These are phyloP conservation scores for Rhabdophis nuchalis DNA, from an alignment of 2,797 vertebrate genomes.

Conservation along the genomic window DNA sequence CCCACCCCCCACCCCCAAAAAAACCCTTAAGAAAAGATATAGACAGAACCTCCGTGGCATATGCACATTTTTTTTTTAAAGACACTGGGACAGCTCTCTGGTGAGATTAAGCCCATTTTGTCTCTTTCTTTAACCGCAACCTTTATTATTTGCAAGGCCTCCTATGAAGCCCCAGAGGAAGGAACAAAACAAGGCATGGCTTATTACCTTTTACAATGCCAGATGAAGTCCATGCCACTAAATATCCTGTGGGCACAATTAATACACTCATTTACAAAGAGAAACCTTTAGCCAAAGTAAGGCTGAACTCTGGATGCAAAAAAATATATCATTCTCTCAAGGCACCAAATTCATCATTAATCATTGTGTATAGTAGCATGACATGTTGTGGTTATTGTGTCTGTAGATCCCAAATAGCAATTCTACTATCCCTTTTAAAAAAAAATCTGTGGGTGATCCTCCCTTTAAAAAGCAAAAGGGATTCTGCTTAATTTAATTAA, in stretches of 20 bases:
- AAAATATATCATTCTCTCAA: neutral
- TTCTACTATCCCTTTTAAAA: conserved; percentile 40
- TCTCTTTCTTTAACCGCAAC: conserved; percentile 35
- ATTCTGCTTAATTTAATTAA: conserved; percentile 54
- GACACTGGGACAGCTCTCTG: neutral
- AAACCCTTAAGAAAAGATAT: neutral
- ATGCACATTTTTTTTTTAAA: neutral
- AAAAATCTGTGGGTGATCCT: conserved; percentile 37
- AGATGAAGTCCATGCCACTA: neutral
- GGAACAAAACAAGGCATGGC: neutral
- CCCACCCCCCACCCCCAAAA: neutral
- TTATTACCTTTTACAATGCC: neutral
- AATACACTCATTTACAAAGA: neutral
- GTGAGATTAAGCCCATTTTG: neutral
- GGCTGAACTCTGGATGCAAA: neutral
- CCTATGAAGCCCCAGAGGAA: neutral
- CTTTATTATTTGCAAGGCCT: neutral
- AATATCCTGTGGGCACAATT: neutral
- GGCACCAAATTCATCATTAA: neutral
- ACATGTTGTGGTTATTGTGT: neutral
- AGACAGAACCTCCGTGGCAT: conserved; percentile 2
- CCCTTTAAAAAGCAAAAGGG: conserved; percentile 42
- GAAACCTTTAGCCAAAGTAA: neutral
- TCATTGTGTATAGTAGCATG: neutral
- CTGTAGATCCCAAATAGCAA: conserved; percentile 35